Base-by-base conservation (phyloP, 2,888 invertebrate genomes). In the Rosalia funebris region DNA sequence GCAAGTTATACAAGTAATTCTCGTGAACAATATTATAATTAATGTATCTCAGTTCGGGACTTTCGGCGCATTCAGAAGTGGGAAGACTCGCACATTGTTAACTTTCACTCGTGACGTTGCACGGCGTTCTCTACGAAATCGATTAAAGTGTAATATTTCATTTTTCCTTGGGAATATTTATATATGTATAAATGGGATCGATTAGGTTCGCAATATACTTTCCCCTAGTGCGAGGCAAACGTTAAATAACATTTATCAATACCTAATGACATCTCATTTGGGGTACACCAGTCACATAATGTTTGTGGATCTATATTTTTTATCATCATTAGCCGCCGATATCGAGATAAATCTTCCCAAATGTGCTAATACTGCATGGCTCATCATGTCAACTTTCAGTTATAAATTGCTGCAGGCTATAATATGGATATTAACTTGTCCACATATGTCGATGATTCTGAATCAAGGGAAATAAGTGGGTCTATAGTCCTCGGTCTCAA, bases 191-290 rank as follows among this genome's bases (percentile, higher is more conserved):
- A 19, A 31, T 45, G 45, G 14, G 31, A 7, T 12, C 45, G 25
- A 45, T 45, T 45, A 45, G 15, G 25, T 48, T 62, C 16, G 57
- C 57, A 48, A 45, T 57, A 62, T 47, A 57, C 57, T 57, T 61
- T 39, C 54, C 57, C 41, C 47, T 44, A 54, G 45, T 37, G 47
- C 42, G 52, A 48, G 54, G 58, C 54, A 57, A 48, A 47, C 62
- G 52, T 58, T 62, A 58, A 58, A 57, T 46, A 55, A 53, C 62
- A 61, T 62, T 62, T 62, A 62, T 62, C 62, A 62, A 62, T 62
- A 58, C 57, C 57, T 62, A 62, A 58, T 62, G 62, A 57, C 58
- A 58, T 58, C 57, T 55, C 62, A 62, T 62, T 60, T 52, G 45
- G 45, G 36, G 17, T 42, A 39, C 55, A 60, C 44, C 55, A 60